Evolutionary conservation across 2,797 vertebrate genomes (phyloP), one percentile per base, ranked within the genome.

Genomic region (Pelobates cultripes): DNA sequence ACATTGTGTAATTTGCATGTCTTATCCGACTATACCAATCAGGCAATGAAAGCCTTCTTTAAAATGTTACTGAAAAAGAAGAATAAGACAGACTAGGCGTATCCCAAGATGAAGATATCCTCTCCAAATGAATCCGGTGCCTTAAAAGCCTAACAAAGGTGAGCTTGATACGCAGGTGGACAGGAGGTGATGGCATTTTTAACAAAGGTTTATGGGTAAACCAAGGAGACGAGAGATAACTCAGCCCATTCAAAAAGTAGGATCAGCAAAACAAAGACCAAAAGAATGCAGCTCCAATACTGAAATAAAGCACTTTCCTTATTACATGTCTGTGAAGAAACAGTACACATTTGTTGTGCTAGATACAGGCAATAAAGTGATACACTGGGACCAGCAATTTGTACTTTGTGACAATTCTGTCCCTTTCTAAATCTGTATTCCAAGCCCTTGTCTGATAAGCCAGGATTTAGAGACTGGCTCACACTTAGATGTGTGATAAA

Each of bases 101-200:
- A 78, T 75, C 53, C 64, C 42, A 42, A 78, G 71, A 70, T 70
- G 7, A 64, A 74, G 81, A 83, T 83, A 79, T 53, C 14, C 13
- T 60, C 74, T 78, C 66, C n/a, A 43, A 72, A 53, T 77, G 68
- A 66, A 77, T 82, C 68, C 80, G 74, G 40, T 57, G 55, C 57
- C 28, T 70, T 15, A 75, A 57, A 55, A 57, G 9, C 2, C 55
- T 43, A 51, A 78, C 63, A 74, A 75, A 53, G 60, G 69, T 17
- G 64, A 70, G 71, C 15, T 63, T 79, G 76, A 78, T 83, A 73
- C 73, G 64, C 76, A 83, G 76, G 76, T 78, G 81, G 70, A 83
- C 77, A 78, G 69, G 64, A 70, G 76, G 71, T 75, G 81, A 83
- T 83, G 75, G 76, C 76, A 78, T 83, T 83, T 83, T 14, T 74